phyloP scores from a whole-genome alignment of 2,888 invertebrate species.

The Chaitophorus viminalis region DNA sequence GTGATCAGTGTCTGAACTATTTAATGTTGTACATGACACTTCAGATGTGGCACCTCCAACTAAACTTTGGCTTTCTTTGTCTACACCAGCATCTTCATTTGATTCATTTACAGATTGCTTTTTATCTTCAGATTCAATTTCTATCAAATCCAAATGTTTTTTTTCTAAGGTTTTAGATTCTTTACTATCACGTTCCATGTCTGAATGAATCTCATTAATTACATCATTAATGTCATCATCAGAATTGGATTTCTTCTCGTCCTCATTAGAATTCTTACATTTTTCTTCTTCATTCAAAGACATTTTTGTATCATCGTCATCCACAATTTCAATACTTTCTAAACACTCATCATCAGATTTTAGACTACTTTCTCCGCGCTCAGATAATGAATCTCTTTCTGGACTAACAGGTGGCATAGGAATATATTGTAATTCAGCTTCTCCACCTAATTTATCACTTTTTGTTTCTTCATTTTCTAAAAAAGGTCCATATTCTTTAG shows the following conservation, averaged over 20 bases:
- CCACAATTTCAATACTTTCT: constrained; percentile 15
- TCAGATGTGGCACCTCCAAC: constrained; percentile 64
- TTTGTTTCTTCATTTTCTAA: constrained; percentile 36
- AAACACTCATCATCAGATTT: constrained; percentile 32
- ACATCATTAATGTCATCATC: constrained; percentile 25
- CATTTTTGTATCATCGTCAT: constrained; percentile 7
- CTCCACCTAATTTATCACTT: constrained; percentile 44
- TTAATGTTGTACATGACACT: constrained; percentile 64
- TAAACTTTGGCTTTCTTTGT: constrained; percentile 64
- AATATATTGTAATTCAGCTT: constrained; percentile 57
- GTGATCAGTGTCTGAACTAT: constrained; percentile 62
- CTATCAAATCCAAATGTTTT: constrained; percentile 7
- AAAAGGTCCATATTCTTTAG: constrained; percentile 65
- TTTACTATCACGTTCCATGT: constrained; percentile 29
- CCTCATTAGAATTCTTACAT: constrained; percentile 6
- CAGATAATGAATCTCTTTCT: constrained; percentile 3
- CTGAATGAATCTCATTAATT: constrained; percentile 38
- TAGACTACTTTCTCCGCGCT: constrained; percentile 8
- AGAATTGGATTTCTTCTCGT: constrained; percentile 34
- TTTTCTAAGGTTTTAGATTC: background rate
- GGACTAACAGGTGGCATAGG: constrained; percentile 57
- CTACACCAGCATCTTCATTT: background rate
- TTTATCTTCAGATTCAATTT: constrained; percentile 11
- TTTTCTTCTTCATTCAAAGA: constrained; percentile 3
- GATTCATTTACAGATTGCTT: background rate